Conservation (phyloP, 2,888 invertebrate species). For the Nematopogon swammerdamellus region DNA sequence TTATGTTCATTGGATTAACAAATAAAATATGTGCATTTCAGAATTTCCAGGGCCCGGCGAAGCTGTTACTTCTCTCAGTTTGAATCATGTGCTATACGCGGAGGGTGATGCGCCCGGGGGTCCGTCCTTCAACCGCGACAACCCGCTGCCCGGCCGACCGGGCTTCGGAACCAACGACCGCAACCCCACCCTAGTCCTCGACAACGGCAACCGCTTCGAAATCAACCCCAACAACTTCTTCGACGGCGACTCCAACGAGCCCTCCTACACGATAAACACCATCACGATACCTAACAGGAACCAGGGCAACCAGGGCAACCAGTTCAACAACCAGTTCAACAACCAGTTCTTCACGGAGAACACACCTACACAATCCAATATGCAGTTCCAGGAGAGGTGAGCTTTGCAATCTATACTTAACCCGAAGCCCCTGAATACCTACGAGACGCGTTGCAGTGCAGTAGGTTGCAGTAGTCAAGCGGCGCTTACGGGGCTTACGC, state of each 20-base stretch:
- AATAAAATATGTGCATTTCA: too few relatives aligned
- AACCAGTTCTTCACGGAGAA: too few relatives aligned
- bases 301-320: not conserved
- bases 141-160: not conserved
- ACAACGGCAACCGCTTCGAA: not conserved
- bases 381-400: too few relatives aligned
- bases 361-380: too few relatives aligned
- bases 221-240: slow-evolving; percentile 2
- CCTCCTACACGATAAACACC: slow-evolving; percentile 4
- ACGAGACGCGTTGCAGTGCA: too few relatives aligned
- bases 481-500: too few relatives aligned
- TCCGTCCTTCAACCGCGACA: slow-evolving; percentile 9
- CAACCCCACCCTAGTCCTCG: not conserved
- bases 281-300: slow-evolving; percentile 5
- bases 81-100: slow-evolving; percentile 46
- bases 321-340: not conserved
- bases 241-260: slow-evolving; percentile 2
- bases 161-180: not conserved
- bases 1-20: too few relatives aligned
- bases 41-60: slow-evolving; percentile 24
- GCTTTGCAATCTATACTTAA: too few relatives aligned
- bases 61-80: slow-evolving; percentile 42
- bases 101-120: slow-evolving; percentile 12
- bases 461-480: too few relatives aligned
- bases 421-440: too few relatives aligned